Base-by-base conservation (phyloP, 2,113 vertebrate genomes). In the Esox niger region DNA sequence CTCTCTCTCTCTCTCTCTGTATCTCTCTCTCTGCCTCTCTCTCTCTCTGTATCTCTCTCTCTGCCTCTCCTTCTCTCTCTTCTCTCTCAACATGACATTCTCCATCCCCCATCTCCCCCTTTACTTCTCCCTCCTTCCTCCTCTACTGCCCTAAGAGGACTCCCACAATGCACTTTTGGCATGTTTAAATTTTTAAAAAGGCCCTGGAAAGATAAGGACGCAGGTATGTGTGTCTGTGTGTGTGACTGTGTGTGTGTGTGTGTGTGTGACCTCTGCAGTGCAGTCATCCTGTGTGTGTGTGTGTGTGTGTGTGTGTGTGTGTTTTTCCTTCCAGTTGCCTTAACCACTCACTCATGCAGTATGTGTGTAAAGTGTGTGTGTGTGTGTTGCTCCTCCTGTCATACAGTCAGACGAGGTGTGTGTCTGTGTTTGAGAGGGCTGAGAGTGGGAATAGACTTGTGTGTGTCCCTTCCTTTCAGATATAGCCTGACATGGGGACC, bases 111-210 rank as follows among this genome's bases (percentile, higher is more conserved):
- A 11, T 32, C 59, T 61, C 64, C 54, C 59, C n/a, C 32, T 2
- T 47, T 74, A 29, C 13, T 65, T 23, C 30, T 2, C 32, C 30
- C 26, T 23, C 60, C 33, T 60, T 59, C 31, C 30, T 54, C 57
- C n/a, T 69, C 66, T 69, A 66, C 77, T 63, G 17, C 60, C 57
- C 52, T 32, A 67, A 71, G 73, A 72, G 65, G 79, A 79, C 75
- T 82, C 84, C 77, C 75, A 70, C 32, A 27, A 75, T 76, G 84
- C 75, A 70, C 81, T 80, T 88, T 83, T 88, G 84, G 72, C 83
- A 84, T 69, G 73, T 79, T 74, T 85, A 73, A 74, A 81, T 83
- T 79, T 82, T n/a, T 81, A 74, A 68, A 79, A 83, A 75, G 82
- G 76, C 69, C 79, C 68, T 32, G 62, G 69, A 82, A 71, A 70